A percentile compares a stretch with the other conserved stretches of the same genome.
These are phyloP conservation scores for Noctua comes DNA, from an alignment of 2,888 invertebrate genomes.

Conservation along the genomic window DNA sequence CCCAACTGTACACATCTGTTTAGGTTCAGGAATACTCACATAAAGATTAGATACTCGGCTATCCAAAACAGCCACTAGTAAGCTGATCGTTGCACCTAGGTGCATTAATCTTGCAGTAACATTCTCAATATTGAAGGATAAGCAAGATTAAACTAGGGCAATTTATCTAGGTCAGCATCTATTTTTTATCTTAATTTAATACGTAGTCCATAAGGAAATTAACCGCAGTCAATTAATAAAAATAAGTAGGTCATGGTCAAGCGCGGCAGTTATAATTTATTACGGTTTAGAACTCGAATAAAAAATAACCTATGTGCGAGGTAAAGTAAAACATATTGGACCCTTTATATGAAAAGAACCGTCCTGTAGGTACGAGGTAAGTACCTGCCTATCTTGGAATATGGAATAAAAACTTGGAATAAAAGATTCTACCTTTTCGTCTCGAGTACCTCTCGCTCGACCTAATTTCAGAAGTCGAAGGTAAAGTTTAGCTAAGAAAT, in stretches of 20 bases:
- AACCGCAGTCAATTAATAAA: constrained; percentile 9
- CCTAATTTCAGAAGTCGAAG: constrained; percentile 46
- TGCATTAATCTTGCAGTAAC: constrained; percentile 13
- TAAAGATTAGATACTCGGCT: constrained; percentile 38
- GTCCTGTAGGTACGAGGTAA: neutral
- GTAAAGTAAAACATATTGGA: neutral
- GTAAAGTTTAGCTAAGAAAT: constrained; percentile 9
- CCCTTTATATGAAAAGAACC: neutral
- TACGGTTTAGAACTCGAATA: neutral
- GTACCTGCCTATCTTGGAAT: constrained; percentile 13
- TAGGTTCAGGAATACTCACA: constrained; percentile 13
- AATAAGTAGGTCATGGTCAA: neutral
- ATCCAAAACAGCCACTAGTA: constrained; percentile 21
- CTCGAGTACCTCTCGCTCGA: constrained; percentile 17
- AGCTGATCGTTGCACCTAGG: constrained; percentile 2
- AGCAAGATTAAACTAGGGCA: constrained; percentile 16
- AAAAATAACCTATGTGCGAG: neutral
- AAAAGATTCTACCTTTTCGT: constrained; percentile 19
- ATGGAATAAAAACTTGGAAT: constrained; percentile 31
- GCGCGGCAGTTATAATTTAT: neutral
- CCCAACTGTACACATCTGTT: constrained; percentile 12
- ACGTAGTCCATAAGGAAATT: neutral
- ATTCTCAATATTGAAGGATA: constrained; percentile 20
- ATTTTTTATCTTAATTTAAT: constrained; percentile 5
- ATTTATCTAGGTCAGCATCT: constrained; percentile 20